phyloP scores from a whole-genome alignment of 2,797 vertebrate species.

The Sebastes oblongus region DNA sequence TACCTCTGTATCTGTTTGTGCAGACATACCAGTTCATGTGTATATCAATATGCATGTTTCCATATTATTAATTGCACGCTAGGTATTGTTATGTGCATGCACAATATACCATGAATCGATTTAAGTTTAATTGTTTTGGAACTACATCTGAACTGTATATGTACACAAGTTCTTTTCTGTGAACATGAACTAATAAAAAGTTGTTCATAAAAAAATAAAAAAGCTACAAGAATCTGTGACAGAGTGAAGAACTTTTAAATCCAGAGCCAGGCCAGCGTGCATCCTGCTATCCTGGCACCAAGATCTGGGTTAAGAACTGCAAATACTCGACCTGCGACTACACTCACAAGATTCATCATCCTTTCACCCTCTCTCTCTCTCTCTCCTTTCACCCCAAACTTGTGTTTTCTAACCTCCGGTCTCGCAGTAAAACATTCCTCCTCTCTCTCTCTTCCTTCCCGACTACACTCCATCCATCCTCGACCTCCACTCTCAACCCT shows the following conservation, averaged over 20 bases:
- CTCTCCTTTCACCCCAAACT: not conserved
- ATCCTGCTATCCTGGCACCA: constrained; percentile 7
- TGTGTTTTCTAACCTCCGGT: constrained; percentile 13
- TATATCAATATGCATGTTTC: no score
- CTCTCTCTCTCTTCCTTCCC: not conserved
- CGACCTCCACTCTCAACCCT: not conserved
- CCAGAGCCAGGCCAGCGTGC: not conserved
- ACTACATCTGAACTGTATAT: no score
- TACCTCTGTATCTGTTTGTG: no score
- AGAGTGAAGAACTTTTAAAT: not conserved
- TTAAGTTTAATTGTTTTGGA: no score
- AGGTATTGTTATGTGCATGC: no score
- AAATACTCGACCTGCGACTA: constrained; percentile 36
- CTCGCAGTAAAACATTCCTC: constrained; percentile 23
- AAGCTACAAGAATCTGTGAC: not conserved
- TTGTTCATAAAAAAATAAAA: no score
- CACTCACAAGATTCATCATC: constrained; percentile 44
- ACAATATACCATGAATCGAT: no score
- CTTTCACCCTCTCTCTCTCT: not conserved
- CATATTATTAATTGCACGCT: no score
- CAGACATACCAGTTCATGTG: no score
- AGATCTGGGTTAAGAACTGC: constrained; percentile 22
- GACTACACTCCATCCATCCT: constrained; percentile 7
- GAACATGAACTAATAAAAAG: no score
- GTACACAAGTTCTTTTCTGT: no score